A percentile compares a stretch with the other conserved stretches of the same genome.
phyloP scores from a whole-genome alignment of 2,113 vertebrate genomes.

The Tychaedon coryphoeus region DNA sequence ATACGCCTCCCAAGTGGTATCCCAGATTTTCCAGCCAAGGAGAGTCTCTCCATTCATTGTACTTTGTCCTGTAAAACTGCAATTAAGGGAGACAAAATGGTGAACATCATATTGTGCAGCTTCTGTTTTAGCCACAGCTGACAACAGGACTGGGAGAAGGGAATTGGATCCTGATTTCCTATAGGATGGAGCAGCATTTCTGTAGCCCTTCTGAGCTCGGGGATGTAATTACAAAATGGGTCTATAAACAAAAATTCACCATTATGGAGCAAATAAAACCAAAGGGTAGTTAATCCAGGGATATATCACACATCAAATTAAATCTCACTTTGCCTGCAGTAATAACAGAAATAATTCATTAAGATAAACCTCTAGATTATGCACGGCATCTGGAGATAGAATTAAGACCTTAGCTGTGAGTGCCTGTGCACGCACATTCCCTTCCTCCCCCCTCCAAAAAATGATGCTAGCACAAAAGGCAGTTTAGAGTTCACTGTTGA shows the following conservation, averaged over 20 bases:
- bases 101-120: slow-evolving; percentile 33
- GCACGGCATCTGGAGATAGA: slow-evolving; percentile 65
- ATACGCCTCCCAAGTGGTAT: neutral
- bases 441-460: slow-evolving; percentile 24
- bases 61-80: slow-evolving; percentile 12
- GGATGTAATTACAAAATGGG: slow-evolving; percentile 67
- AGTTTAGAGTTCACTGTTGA: neutral
- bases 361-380: slow-evolving; percentile 71
- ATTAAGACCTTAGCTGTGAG: slow-evolving; percentile 61
- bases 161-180: slow-evolving; percentile 44
- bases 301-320: slow-evolving; percentile 70
- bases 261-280: slow-evolving; percentile 66
- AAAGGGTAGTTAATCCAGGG: slow-evolving; percentile 66
- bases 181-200: neutral
- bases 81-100: slow-evolving; percentile 18
- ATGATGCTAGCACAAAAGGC: slow-evolving; percentile 2
- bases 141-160: slow-evolving; percentile 45
- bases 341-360: slow-evolving; percentile 73
- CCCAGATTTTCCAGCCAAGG: neutral
- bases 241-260: slow-evolving; percentile 66
- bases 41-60: neutral
- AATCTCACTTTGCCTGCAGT: slow-evolving; percentile 67
- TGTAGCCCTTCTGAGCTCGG: slow-evolving; percentile 30
- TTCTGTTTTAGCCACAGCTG: slow-evolving; percentile 46
- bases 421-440: neutral